Base-by-base conservation (phyloP, 2,888 invertebrate species). In the Oligia strigilis region DNA sequence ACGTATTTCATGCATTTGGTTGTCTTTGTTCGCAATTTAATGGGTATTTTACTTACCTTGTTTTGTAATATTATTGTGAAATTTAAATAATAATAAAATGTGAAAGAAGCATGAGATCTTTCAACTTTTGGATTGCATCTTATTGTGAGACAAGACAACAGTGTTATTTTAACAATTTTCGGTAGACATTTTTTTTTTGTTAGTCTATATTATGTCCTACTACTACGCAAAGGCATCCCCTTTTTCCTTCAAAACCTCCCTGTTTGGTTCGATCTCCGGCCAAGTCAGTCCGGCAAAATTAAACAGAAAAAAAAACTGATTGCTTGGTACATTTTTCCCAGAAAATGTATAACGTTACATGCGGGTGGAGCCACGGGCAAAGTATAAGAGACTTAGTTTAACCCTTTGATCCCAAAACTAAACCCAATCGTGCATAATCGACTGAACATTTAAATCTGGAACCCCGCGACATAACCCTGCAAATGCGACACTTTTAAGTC, bases 1-100 rank as follows among this genome's bases (percentile, higher is more conserved):
- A 82, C 74, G 73, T 72, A 72, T 85, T 85, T 78, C n/a, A 52
- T 77, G 49, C 40, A 58, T 70, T 82, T 65, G n/a, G 23, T 40
- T 43, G 11, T 72, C 49, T 60, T 83, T 83, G 84, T 82, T 67
- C 6, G 40, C 60, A 66, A 65, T 78, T 78, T 66, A 81, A 67
- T 11, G 17, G 83, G 43, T 65, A 60, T 83, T 70, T 65, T 77
- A 43, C 17, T 65, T 66, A 49, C 29, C 8, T 46, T 60, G 40
- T 29, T 82, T 69, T 40, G 52, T 60, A 17, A 23, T 80, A 36
- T 40, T 9, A 60, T 36, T 17, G 3, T 64, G 9, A 36, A 46
- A 23, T 23, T 29, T 14, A 29, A 65, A 36, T 23, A 23, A n/a
- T 29, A 17, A n/a, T 29, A 17, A 14, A 29, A 52, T 40, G 17